Evolutionary conservation across 2,113 vertebrate genomes (phyloP).

Genomic region (Psittacula cyanocephala): DNA sequence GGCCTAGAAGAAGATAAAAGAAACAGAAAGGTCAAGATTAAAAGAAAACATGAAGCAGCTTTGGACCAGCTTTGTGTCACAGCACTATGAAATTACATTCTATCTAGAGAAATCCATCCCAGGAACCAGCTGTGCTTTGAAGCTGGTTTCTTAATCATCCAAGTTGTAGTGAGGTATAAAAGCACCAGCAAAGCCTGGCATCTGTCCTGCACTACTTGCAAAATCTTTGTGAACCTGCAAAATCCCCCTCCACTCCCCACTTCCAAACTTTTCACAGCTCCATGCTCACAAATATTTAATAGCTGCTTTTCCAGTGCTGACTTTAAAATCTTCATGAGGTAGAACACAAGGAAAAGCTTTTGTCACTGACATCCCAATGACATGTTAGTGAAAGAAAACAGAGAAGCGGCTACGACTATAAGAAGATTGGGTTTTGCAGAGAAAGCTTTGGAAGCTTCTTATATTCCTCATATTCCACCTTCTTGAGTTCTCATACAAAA

Average conservation of each 20-base stretch:
- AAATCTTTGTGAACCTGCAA: neutral
- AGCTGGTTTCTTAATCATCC: neutral
- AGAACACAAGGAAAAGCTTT: neutral
- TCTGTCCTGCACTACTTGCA: neutral
- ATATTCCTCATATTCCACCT: neutral
- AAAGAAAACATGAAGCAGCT: neutral
- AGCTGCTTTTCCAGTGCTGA: neutral
- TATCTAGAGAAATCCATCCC: neutral
- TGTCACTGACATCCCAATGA: neutral
- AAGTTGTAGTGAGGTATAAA: neutral
- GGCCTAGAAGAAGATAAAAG: constrained; percentile 76
- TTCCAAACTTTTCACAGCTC: neutral
- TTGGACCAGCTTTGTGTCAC: neutral
- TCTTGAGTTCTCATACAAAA: neutral
- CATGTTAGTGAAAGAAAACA: neutral
- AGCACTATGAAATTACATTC: neutral
- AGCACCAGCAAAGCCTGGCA: neutral
- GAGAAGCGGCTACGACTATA: neutral
- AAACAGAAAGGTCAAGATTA: neutral
- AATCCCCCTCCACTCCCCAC: neutral
- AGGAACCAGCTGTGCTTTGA: constrained; percentile 4
- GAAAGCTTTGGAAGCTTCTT: neutral
- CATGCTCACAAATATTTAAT: neutral
- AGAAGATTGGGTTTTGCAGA: neutral
- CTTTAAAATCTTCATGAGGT: neutral